Conservation (phyloP, 1,140 invertebrate genomes). For the Drosophila truncata region DNA sequence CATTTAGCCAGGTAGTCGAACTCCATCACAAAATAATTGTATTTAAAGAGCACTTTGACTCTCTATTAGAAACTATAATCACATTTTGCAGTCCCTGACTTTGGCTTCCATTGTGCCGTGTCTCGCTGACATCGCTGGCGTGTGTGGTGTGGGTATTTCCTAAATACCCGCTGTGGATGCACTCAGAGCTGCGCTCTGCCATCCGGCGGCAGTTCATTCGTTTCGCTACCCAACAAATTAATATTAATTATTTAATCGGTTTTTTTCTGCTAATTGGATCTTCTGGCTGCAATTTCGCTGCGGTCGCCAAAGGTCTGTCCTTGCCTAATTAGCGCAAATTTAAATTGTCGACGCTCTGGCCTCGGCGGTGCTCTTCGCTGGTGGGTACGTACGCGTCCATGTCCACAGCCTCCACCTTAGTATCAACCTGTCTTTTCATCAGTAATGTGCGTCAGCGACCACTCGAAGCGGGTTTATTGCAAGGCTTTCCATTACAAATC, state of each 20-base stretch:
- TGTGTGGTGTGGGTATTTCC: background rate
- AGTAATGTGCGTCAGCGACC: conserved; percentile 20
- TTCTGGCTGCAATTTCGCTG: conserved; percentile 56
- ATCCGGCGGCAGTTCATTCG: conserved; percentile 9
- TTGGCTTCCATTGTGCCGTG: conserved; percentile 8
- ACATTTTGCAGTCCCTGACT: conserved; percentile 11
- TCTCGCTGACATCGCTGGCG: conserved; percentile 2
- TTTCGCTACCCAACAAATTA: conserved; percentile 43
- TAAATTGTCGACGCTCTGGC: conserved; percentile 48
- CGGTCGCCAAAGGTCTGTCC: conserved; percentile 63
- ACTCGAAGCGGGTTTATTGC: background rate
- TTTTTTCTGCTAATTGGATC: conserved; percentile 64
- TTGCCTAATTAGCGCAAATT: conserved; percentile 68
- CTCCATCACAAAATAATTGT: conserved; percentile 6
- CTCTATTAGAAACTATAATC: conserved; percentile 4
- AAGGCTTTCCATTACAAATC: background rate
- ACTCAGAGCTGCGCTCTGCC: background rate
- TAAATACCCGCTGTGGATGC: background rate
- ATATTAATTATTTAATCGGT: conserved; percentile 77
- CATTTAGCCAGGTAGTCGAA: background rate
- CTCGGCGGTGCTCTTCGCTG: conserved; percentile 34
- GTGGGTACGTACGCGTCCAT: conserved; percentile 2
- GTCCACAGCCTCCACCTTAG: conserved; percentile 27
- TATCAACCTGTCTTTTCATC: conserved; percentile 17
- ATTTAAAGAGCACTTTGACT: conserved; percentile 13